phyloP scores from a whole-genome alignment of 1,140 invertebrate genomes.

The Temnothorax curvispinosus region DNA sequence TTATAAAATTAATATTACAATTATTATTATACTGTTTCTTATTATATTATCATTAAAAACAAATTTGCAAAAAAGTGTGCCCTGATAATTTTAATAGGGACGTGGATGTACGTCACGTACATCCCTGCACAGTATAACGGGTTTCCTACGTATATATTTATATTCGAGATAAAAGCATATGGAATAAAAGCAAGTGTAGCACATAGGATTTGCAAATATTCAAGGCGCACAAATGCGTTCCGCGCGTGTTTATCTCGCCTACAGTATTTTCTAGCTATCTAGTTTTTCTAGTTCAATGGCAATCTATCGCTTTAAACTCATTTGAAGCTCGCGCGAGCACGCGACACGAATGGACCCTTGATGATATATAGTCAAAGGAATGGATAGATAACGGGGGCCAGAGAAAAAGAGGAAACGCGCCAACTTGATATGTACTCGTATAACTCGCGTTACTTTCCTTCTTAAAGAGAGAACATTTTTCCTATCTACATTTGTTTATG shows the following conservation, averaged over 20 bases:
- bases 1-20: conserved; percentile 82
- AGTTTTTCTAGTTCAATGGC: too few species aligned
- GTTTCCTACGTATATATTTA: conserved; percentile 2
- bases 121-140: not conserved
- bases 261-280: not conserved
- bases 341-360: not conserved
- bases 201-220: conserved; percentile 33
- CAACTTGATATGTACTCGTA: not conserved
- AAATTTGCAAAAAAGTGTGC: conserved; percentile 78
- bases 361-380: too few species aligned
- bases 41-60: conserved; percentile 85
- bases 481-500: not conserved
- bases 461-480: not conserved
- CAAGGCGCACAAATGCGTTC: not conserved
- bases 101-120: conserved; percentile 25
- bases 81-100: conserved; percentile 71
- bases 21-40: conserved; percentile 84
- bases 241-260: not conserved
- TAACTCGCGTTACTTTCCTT: too few species aligned
- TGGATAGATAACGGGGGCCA: not conserved
- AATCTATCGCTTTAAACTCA: not conserved
- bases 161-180: not conserved
- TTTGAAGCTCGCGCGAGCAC: not conserved
- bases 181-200: not conserved
- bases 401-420: not conserved